Conservation (phyloP, 2,113 vertebrate species). For the Malurus melanocephalus region DNA sequence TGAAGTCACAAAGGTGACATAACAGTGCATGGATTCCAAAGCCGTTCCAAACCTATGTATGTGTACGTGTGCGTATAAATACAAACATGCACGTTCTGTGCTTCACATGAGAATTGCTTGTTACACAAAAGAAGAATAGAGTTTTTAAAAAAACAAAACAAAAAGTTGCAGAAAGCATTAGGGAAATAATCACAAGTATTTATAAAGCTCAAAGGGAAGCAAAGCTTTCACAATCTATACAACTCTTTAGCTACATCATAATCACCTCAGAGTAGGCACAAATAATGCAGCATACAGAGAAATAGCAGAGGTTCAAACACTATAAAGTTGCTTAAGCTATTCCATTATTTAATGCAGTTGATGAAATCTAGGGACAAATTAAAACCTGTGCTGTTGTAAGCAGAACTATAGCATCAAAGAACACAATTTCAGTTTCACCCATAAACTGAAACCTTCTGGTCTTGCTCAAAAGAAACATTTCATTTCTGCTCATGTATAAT, state of each 20-base stretch:
- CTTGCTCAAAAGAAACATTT: slow-evolving; percentile 40
- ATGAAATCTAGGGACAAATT: slow-evolving; percentile 37
- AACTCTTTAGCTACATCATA: slow-evolving; percentile 21
- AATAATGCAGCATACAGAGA: slow-evolving; percentile 44
- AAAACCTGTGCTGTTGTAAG: slow-evolving; percentile 30
- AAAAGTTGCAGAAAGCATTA: slow-evolving; percentile 47
- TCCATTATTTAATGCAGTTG: not conserved
- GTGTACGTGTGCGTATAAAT: not conserved
- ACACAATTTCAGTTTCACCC: slow-evolving; percentile 45
- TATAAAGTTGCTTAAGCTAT: slow-evolving; percentile 42
- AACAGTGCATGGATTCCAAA: slow-evolving; percentile 8
- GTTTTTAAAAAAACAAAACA: not conserved
- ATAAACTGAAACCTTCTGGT: slow-evolving; percentile 60
- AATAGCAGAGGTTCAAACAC: slow-evolving; percentile 31
- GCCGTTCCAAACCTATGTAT: not conserved
- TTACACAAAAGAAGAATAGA: slow-evolving; percentile 49
- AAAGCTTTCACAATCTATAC: slow-evolving; percentile 45
- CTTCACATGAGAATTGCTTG: slow-evolving; percentile 31
- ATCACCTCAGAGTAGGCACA: slow-evolving; percentile 26
- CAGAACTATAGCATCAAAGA: slow-evolving; percentile 53
- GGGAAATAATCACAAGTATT: slow-evolving; percentile 31
- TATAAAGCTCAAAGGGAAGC: slow-evolving; percentile 22
- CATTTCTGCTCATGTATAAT: slow-evolving; percentile 57
- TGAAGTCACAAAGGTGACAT: not conserved
- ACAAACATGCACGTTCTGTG: slow-evolving; percentile 5